Evolutionary conservation across 2,113 vertebrate genomes (phyloP), one percentile per base, ranked within the genome.

Genomic region (Gallinago jamesoni): DNA sequence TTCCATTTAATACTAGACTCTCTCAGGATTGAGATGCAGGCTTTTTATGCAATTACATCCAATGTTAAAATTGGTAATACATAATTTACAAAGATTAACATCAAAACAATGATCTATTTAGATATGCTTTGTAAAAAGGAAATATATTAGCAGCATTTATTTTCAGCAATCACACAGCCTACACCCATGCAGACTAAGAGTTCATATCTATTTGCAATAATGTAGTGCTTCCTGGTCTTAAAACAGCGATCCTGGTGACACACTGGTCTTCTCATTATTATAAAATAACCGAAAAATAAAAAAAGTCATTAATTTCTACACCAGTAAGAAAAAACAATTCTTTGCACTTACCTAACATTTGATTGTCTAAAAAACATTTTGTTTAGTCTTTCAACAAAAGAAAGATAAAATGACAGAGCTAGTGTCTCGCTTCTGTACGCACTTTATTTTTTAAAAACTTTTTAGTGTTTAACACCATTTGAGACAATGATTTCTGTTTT

Each of bases 41-140:
- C 98, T 97, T 98, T 98, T 98, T 98, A 98, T 98, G 98, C 98
- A 98, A 98, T 98, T 98, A 98, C 98, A 98, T 98, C 98, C 98
- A 98, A 98, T 98, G 98, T 98, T 98, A 98, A 98, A 98, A 98
- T 98, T 98, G 98, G 98, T 98, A 97, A 98, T 98, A 98, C 98
- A 98, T 98, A 98, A 98, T 98, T 98, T 98, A 98, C 98, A 98
- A 98, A 98, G 98, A 98, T 98, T 98, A 98, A 98, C 98, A 98
- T 98, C 98, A 98, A 98, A 98, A 98, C 98, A 98, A 98, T 98
- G 97, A 98, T 98, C 98, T 98, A 98, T 98, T 98, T 98, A 98
- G 98, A 98, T 98, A 98, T 98, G 98, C 98, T 98, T 97, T 98
- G 98, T 98, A 98, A 98, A 98, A 98, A 98, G 98, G 98, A 98